Evolutionary conservation across 1,140 invertebrate species (phyloP), one percentile per base, ranked within the genome.

Genomic region (Cyclina sinensis): DNA sequence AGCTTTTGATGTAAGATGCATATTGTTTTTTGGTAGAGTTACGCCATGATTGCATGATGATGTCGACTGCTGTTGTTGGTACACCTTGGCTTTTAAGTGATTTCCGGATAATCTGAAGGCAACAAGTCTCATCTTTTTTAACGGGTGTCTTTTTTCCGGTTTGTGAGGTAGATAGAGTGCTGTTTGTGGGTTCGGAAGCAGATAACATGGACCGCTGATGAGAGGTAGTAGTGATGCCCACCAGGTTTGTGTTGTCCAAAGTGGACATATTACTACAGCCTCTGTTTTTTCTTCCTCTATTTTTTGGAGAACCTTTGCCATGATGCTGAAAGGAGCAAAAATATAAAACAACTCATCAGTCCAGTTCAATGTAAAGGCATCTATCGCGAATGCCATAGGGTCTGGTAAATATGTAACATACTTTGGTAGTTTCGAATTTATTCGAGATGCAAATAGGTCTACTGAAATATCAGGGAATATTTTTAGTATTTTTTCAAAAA

Each of bases 401-500:
- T 89, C 88, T 59, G 88, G 88, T 30, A 43, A 24, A 48, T 68
- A 62, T 4, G 88, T 57, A 37, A 85, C 32, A 78, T 62, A 89
- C 1, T 27, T 43, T 54, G 14, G n/a, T 51, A 86, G 27, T 35
- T 89, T 70, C 21, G 18, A 1, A 65, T 87, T 89, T 16, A 79
- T n/a, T 57, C 82, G 76, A 51, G 81, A 85, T n/a, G 88, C 88
- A 86, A 89, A 89, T 16, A 89, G 32, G 37, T 86, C 88, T 48
- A 78, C 43, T 39, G 9, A 12, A 14, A 37, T 37, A 16, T 37
- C 39, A 18, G 65, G 65, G 30, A 30, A 70, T 14, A 16, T 9
- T 2, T 48, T 16, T 1, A 3, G 21, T 43, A 78, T 51, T 54
- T 46, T 46, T 3, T 32, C 0, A 78, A 78, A 54, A 48, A 78